Percentiles rank a stretch among this genome's conserved stretches.
These are phyloP conservation scores for Natrix natrix DNA, from an alignment of 2,797 vertebrate genomes.

Conservation along the genomic window DNA sequence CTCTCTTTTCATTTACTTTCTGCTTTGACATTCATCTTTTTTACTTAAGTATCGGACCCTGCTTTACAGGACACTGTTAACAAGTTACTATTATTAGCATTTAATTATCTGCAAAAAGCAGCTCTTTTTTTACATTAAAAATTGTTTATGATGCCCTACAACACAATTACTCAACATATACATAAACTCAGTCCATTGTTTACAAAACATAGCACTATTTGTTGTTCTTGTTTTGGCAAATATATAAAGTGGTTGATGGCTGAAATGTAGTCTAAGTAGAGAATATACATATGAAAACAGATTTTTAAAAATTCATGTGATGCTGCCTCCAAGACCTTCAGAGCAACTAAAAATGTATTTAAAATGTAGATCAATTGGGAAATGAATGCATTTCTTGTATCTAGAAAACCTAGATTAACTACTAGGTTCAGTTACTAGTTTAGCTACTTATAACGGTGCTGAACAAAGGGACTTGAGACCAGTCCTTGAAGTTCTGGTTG, in stretches of 20 bases:
- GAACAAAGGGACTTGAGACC: not conserved
- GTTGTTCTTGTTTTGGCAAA: not conserved
- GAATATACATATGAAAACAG: not conserved
- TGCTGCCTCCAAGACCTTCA: not conserved
- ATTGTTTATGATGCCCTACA: not conserved
- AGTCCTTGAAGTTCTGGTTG: not conserved
- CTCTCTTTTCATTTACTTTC: constrained; percentile 1
- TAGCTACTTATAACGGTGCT: not conserved
- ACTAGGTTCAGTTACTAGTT: not conserved
- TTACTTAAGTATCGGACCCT: not conserved
- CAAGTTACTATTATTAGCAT: constrained; percentile 14
- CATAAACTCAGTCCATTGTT: not conserved
- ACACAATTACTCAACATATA: not conserved
- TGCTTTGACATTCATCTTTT: not conserved
- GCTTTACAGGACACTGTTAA: not conserved
- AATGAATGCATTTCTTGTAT: not conserved
- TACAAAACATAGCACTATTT: not conserved
- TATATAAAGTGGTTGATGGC: not conserved
- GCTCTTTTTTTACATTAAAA: not conserved
- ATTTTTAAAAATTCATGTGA: not conserved
- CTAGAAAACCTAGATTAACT: not conserved
- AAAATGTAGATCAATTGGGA: not conserved
- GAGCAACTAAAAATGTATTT: not conserved
- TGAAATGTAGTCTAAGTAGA: not conserved
- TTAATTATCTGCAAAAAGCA: constrained; percentile 22